Evolutionary conservation across 1,140 invertebrate species (phyloP).

Genomic region (Anastrepha ludens): DNA sequence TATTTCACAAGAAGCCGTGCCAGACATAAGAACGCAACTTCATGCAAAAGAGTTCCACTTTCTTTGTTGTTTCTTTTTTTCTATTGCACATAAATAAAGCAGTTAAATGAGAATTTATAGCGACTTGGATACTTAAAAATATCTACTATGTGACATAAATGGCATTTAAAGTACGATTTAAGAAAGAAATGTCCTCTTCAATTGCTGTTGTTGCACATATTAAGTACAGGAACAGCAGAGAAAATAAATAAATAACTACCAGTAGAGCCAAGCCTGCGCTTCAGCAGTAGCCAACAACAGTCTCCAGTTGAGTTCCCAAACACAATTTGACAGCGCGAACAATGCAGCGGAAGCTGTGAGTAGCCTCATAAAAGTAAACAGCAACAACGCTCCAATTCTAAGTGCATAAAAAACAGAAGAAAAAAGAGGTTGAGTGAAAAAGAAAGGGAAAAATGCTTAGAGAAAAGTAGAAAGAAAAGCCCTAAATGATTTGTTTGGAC

Average conservation of each 20-base stretch:
- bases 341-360: slow-evolving; percentile 42
- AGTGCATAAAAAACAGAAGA: neutral
- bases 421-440: neutral
- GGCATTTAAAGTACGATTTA: slow-evolving; percentile 23
- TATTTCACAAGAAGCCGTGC: neutral
- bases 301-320: neutral
- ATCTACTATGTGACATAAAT: slow-evolving; percentile 40
- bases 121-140: slow-evolving; percentile 17
- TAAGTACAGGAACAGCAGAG: neutral
- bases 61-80: neutral
- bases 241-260: neutral
- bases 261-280: neutral
- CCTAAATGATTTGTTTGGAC: slow-evolving; percentile 52
- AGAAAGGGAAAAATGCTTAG: neutral
- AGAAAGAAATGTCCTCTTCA: neutral
- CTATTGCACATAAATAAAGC: slow-evolving; percentile 22
- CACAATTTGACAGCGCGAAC: slow-evolving; percentile 26
- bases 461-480: slow-evolving; percentile 13
- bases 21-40: neutral
- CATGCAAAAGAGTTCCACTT: neutral
- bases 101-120: slow-evolving; percentile 48
- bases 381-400: slow-evolving; percentile 5
- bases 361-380: slow-evolving; percentile 10
- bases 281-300: neutral
- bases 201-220: slow-evolving; percentile 25